Conservation (phyloP, 1,140 invertebrate genomes). For the Magallana angulata region DNA sequence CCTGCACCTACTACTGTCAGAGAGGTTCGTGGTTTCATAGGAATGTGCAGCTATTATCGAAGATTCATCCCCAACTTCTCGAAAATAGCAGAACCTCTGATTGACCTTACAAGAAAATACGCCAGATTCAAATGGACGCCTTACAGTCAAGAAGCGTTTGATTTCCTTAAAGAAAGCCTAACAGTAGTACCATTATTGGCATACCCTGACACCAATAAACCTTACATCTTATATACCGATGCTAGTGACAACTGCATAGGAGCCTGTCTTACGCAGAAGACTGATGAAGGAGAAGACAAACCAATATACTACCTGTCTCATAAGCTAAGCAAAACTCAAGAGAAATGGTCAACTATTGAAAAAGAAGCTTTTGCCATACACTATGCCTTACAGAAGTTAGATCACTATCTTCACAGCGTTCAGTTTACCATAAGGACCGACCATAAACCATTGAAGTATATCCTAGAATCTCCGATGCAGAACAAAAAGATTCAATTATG, state of each 20-base stretch:
- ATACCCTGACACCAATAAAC: slow-evolving; percentile 39
- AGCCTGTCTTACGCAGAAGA: slow-evolving; percentile 51
- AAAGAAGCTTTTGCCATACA: slow-evolving; percentile 59
- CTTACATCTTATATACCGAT: slow-evolving; percentile 56
- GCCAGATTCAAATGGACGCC: slow-evolving; percentile 65
- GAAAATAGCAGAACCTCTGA: slow-evolving; percentile 73
- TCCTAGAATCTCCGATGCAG: slow-evolving; percentile 58
- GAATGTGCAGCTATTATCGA: slow-evolving; percentile 79
- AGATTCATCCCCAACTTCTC: slow-evolving; percentile 78
- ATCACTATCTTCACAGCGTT: slow-evolving; percentile 63
- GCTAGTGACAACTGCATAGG: slow-evolving; percentile 54
- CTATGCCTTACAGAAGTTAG: slow-evolving; percentile 57
- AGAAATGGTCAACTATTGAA: slow-evolving; percentile 55
- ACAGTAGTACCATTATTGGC: slow-evolving; percentile 53
- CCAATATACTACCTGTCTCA: slow-evolving; percentile 52
- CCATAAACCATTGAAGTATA: slow-evolving; percentile 61
- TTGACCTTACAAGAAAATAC: slow-evolving; percentile 77
- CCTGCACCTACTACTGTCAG: neutral
- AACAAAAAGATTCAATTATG: slow-evolving; percentile 64
- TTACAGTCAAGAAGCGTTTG: slow-evolving; percentile 60
- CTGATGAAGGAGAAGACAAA: slow-evolving; percentile 50
- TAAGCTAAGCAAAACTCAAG: slow-evolving; percentile 59
- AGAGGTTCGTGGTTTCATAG: slow-evolving; percentile 70
- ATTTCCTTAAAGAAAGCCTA: slow-evolving; percentile 61
- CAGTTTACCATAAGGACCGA: slow-evolving; percentile 65